Base-by-base conservation (phyloP, 1,140 invertebrate species). In the Drosophila paulistorum region DNA sequence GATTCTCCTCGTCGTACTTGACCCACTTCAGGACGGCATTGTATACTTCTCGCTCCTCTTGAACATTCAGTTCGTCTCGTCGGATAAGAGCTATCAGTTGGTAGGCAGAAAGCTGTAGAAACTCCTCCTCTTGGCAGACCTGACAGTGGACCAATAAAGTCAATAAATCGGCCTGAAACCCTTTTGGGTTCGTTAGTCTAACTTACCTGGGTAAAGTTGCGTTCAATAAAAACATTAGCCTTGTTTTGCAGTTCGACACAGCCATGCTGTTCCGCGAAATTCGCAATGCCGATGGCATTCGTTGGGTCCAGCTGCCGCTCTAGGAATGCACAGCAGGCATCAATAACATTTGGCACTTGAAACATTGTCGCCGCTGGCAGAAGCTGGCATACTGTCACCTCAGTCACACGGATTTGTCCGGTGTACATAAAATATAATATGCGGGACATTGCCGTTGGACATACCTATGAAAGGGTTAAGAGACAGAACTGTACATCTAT, bases 301-400 rank as follows among this genome's bases (percentile, higher is more conserved):
- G 95, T 96, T n/a, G 97, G 97, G 91, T 98, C 97, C 65, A 98
- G 92, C 92, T 98, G 97, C 30, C 96, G 94, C 93, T 98, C 97
- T 42, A 98, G 93, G 93, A 98, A 98, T 42, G 95, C 95, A 93
- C 96, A 97, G 93, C 97, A 98, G 0, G 97, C 97, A 79, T 98
- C 96, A 75, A 98, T 97, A 26, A 98, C 96, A 93, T 97, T 96
- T 68, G 94, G 95, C 93, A 97, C 96, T 94, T 98, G 97, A 91
- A 98, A 97, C 97, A 98, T 98, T 14, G 97, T 98, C 26, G 97
- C 97, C 33, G 97, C 97, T 4, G 97, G 96, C 75, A 98, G 93
- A 26, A 98, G 93, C 74, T 97, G 96, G 92, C 97, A 98, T 5
- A 98, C 97, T 20, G 97, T 98, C 68, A 96, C 94, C 93, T 98